phyloP scores from a whole-genome alignment of 1,140 invertebrate genomes.

The Medauroidea extradentata region DNA sequence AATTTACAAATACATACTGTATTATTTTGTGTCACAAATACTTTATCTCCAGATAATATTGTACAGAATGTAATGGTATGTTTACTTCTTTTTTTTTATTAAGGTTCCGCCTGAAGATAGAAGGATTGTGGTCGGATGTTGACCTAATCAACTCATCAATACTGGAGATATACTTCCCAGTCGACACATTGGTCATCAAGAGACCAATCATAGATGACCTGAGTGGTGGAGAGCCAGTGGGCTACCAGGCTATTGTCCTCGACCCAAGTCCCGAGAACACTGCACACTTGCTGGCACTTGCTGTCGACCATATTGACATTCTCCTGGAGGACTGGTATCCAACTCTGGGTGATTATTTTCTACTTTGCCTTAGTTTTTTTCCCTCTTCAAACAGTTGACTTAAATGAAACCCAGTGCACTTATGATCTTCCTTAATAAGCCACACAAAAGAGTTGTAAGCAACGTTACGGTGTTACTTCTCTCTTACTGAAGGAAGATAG shows the following conservation, averaged over 20 bases:
- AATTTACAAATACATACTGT: too few species aligned
- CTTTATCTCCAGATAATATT: too few species aligned
- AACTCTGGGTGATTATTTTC: constrained; percentile 54
- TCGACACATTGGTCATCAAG: constrained; percentile 67
- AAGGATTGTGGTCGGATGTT: constrained; percentile 79
- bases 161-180: constrained; percentile 83
- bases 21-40: too few species aligned
- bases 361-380: too few species aligned
- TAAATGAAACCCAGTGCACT: too few species aligned
- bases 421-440: too few species aligned
- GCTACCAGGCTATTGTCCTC: constrained; percentile 63
- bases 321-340: constrained; percentile 98
- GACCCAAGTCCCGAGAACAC: constrained; percentile 72
- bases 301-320: constrained; percentile 96
- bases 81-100: too few species aligned
- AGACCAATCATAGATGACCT: constrained; percentile 50
- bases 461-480: too few species aligned
- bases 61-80: too few species aligned
- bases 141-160: constrained; percentile 78
- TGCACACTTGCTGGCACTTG: constrained; percentile 80
- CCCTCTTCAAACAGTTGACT: too few species aligned
- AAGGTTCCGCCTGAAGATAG: constrained; percentile 72
- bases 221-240: constrained; percentile 49
- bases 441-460: too few species aligned
- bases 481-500: too few species aligned